Conservation (phyloP, 2,113 vertebrate species). For the Plectropomus leopardus region DNA sequence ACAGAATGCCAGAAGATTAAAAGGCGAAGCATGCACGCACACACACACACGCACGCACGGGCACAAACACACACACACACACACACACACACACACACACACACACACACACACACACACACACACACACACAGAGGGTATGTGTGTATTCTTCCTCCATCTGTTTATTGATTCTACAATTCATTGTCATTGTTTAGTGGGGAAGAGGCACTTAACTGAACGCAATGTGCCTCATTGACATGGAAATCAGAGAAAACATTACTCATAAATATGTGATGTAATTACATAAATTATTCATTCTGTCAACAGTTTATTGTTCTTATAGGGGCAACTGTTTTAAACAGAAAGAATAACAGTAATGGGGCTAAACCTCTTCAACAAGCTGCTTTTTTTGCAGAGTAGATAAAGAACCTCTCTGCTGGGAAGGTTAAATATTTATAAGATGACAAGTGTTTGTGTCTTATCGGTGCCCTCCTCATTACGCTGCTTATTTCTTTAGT, state of each 20-base stretch:
- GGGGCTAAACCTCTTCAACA: constrained; percentile 37
- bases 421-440: constrained; percentile 80
- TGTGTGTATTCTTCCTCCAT: constrained; percentile 38
- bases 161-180: constrained; percentile 64
- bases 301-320: constrained; percentile 65
- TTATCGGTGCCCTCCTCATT: constrained; percentile 68
- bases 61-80: too few relatives aligned
- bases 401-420: constrained; percentile 59
- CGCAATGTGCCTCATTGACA: constrained; percentile 69
- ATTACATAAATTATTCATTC: constrained; percentile 82
- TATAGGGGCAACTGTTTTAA: constrained; percentile 27
- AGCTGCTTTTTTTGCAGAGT: constrained; percentile 30
- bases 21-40: neutral
- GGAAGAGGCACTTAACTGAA: constrained; percentile 68
- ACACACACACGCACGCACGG: too few relatives aligned
- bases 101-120: constrained; percentile 23
- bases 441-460: constrained; percentile 76
- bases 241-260: constrained; percentile 83
- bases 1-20: constrained; percentile 58
- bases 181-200: constrained; percentile 66
- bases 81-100: neutral
- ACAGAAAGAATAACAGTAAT: constrained; percentile 51
- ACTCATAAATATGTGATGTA: constrained; percentile 78
- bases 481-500: constrained; percentile 72
- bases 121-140: neutral